These are phyloP conservation scores for Xestia ashworthii DNA, from an alignment of 2,888 invertebrate species.

Conservation along the genomic window DNA sequence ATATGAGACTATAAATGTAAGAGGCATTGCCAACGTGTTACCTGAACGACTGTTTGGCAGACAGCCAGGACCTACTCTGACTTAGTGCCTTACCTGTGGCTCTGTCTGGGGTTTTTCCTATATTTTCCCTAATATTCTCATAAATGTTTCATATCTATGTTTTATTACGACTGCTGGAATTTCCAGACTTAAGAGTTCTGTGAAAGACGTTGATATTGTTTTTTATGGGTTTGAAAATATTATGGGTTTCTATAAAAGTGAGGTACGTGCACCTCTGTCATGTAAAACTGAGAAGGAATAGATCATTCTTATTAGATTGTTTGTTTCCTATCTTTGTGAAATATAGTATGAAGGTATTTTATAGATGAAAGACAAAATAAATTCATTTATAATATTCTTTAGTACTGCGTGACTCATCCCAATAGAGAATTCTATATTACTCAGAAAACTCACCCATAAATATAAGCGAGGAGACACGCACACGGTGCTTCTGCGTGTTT, in stretches of 20 bases:
- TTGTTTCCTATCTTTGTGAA: not conserved
- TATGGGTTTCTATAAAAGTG: not conserved
- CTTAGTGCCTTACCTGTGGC: slow-evolving; percentile 63
- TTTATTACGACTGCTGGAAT: slow-evolving; percentile 48
- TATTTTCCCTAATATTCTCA: slow-evolving; percentile 50
- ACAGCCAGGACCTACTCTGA: slow-evolving; percentile 67
- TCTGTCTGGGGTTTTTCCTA: slow-evolving; percentile 69
- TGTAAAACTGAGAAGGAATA: not conserved
- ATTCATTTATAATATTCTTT: slow-evolving; percentile 11
- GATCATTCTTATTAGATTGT: not conserved
- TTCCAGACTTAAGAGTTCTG: slow-evolving; percentile 22
- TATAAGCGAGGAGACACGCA: slow-evolving; percentile 38
- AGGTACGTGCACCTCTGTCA: not conserved
- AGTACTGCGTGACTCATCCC: slow-evolving; percentile 54
- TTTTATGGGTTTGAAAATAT: slow-evolving; percentile 2
- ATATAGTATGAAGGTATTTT: not conserved
- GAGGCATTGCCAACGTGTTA: slow-evolving; percentile 66
- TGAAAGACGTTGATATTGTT: slow-evolving; percentile 1
- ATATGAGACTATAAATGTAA: slow-evolving; percentile 65
- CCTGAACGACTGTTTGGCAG: slow-evolving; percentile 72
- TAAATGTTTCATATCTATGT: slow-evolving; percentile 47
- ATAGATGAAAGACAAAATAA: not conserved
- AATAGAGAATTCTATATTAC: slow-evolving; percentile 50
- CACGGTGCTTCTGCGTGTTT: slow-evolving; percentile 14
- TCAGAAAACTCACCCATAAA: slow-evolving; percentile 59